Percentiles rank a stretch among this genome's conserved stretches.
These are phyloP conservation scores for Euwallacea similis DNA, from an alignment of 1,140 invertebrate genomes.

Conservation along the genomic window DNA sequence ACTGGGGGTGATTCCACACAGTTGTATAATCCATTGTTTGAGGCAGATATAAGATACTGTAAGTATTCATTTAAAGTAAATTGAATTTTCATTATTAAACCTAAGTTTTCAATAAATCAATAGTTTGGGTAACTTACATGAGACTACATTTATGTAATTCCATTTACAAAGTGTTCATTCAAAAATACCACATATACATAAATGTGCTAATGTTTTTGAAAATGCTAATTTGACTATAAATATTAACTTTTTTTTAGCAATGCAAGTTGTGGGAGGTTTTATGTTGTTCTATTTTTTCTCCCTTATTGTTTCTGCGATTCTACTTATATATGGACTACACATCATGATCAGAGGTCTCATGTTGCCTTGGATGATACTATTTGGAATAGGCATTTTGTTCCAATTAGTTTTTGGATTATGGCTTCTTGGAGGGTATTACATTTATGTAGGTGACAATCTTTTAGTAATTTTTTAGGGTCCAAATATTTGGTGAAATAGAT, in stretches of 20 bases:
- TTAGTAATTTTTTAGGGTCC: too few relatives aligned
- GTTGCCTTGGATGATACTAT: slow-evolving; percentile 76
- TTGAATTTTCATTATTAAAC: slow-evolving; percentile 8
- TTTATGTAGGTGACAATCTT: slow-evolving; percentile 73
- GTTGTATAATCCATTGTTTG: slow-evolving; percentile 83
- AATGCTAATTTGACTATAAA: not conserved
- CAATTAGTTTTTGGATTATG: slow-evolving; percentile 80
- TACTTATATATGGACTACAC: slow-evolving; percentile 66
- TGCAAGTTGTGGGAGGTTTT: slow-evolving; percentile 71
- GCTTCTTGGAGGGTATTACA: slow-evolving; percentile 84
- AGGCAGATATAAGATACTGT: slow-evolving; percentile 79
- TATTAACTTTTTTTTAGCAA: slow-evolving; percentile 61
- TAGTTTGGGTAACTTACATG: too few relatives aligned
- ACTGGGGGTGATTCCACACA: slow-evolving; percentile 83
- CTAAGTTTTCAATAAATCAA: slow-evolving; percentile 3
- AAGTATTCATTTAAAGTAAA: slow-evolving; percentile 54
- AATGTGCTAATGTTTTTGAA: too few relatives aligned
- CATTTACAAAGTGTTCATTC: too few relatives aligned
- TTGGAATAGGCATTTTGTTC: slow-evolving; percentile 72
- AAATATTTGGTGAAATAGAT: too few relatives aligned
- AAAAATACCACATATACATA: too few relatives aligned
- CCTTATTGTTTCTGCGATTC: slow-evolving; percentile 65
- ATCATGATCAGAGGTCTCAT: slow-evolving; percentile 74
- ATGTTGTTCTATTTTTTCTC: slow-evolving; percentile 73
- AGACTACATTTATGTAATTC: too few relatives aligned